phyloP scores from a whole-genome alignment of 2,888 invertebrate species.

The Drosophila cracens region DNA sequence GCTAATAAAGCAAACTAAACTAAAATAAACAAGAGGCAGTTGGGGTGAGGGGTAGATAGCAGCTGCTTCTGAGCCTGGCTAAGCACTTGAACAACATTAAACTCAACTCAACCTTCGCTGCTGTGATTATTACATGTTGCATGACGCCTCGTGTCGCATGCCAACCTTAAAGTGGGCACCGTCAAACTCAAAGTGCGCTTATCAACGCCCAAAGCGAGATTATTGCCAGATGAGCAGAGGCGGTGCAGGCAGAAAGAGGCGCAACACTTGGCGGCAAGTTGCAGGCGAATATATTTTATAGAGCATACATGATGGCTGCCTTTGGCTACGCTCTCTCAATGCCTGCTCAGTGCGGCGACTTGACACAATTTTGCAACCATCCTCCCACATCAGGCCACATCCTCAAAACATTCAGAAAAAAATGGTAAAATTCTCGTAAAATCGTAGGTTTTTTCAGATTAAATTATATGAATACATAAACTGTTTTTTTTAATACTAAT shows the following conservation, averaged over 20 bases:
- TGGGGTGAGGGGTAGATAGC: background rate
- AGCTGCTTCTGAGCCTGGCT: slow-evolving; percentile 8
- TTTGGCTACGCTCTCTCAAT: slow-evolving; percentile 25
- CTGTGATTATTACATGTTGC: slow-evolving; percentile 73
- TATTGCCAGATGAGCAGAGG: slow-evolving; percentile 33
- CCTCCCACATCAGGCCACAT: background rate
- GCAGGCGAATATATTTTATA: slow-evolving; percentile 71
- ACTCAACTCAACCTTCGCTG: slow-evolving; percentile 68
- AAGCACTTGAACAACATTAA: slow-evolving; percentile 73
- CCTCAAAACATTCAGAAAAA: background rate
- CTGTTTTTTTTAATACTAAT: too few relatives aligned
- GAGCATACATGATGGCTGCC: slow-evolving; percentile 64
- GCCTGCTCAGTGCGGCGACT: slow-evolving; percentile 42
- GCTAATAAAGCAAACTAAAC: slow-evolving; percentile 47
- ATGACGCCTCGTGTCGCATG: slow-evolving; percentile 11
- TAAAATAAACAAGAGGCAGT: background rate
- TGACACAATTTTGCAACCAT: slow-evolving; percentile 49
- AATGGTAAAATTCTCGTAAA: too few relatives aligned
- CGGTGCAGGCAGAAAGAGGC: background rate
- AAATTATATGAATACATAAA: too few relatives aligned
- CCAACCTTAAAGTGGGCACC: slow-evolving; percentile 60
- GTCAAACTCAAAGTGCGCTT: slow-evolving; percentile 65
- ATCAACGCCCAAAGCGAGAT: slow-evolving; percentile 68
- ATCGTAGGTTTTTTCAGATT: too few relatives aligned
- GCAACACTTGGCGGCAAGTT: slow-evolving; percentile 39